Base-by-base conservation (phyloP, 2,113 vertebrate genomes). In the Sander vitreus region DNA sequence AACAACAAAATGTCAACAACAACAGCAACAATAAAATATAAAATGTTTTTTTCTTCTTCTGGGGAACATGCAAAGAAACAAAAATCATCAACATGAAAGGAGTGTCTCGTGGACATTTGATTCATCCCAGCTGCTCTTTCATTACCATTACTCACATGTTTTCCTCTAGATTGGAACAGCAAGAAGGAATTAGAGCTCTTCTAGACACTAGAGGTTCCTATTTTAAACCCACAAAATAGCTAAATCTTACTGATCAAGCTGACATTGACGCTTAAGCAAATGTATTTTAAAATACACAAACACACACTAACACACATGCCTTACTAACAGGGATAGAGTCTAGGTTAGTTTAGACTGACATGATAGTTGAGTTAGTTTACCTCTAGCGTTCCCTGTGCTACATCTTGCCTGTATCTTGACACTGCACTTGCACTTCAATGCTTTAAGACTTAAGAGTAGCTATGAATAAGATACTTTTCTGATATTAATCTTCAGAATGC, bases 271-370 rank as follows among this genome's bases (percentile, higher is more conserved):
- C 85, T 87, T 82, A n/a, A 36, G 81, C 75, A 84, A 55, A 57
- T 71, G 72, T 85, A 69, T 62, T 72, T 58, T 54, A 55, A 80
- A 60, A 75, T 25, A 80, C 67, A 77, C 57, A 66, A 15, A 83
- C 63, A 75, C 63, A 76, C 66, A 73, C 84, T 80, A 74, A 86
- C 80, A 83, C 80, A 78, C 80, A 66, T 84, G 80, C 85, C 83
- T 86, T 85, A 86, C 85, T 85, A 84, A 80, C 85, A 85, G 70
- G 62, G 81, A 78, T 66, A 87, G 64, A 81, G 80, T 83, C 78
- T 78, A 89, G 59, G n/a, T 83, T 87, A 77, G 76, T 59, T 76
- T 70, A 86, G 70, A 75, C 66, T 43, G 58, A 69, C 43, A 23
- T 16, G 18, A 67, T 86, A 88, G 85, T 30, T 77, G 65, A 87